Base-by-base conservation (phyloP, 2,888 invertebrate genomes). In the Caenorhabditis macrosperma region DNA sequence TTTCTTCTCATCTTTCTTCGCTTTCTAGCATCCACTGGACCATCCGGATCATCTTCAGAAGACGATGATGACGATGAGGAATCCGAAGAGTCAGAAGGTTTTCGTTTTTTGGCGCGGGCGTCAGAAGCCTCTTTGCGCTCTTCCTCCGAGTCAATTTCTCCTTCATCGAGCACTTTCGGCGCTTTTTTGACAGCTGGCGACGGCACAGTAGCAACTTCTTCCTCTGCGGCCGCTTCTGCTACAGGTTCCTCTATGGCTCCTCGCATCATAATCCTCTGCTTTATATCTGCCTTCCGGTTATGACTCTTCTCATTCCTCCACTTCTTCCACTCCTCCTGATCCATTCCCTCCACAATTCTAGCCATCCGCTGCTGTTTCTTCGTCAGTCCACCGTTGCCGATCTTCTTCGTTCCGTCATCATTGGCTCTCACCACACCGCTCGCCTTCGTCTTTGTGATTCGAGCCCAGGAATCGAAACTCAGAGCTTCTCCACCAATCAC, bases 391-490 rank as follows among this genome's bases (percentile, higher is more conserved):
- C 68, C 68, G 22, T 61, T 72, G n/a, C 74, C 78, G 30, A 74
- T 60, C 38, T 69, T 66, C 46, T 52, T 59, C 15, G 52, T 60
- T 24, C 61, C 71, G 17, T 79, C 79, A 3, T 69, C 64, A 17
- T 64, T 61, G 4, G 81, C 68, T 15, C 77, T 35, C 2, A 81
- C 72, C 24, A 81, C 77, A 33, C 80, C 80, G n/a, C 26, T 61
- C 15, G 59, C 64, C 44, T 81, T 81, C 17, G 77, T 72, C 46
- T 81, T 81, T 4, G 77, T 74, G 24, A 77, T 67, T 15, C 76
- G 60, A 9, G 84, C 86, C 85, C 85, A 86, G 2, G 85, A 83
- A 22, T 86, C 85, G 59, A 86, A 86, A 57, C 81, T 82, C 30
- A 86, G 61, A 28, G 74, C 61, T 33, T 84, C 85, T 48, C 83